Conservation (phyloP, 2,113 vertebrate genomes). For the Mionectes macconnelli region DNA sequence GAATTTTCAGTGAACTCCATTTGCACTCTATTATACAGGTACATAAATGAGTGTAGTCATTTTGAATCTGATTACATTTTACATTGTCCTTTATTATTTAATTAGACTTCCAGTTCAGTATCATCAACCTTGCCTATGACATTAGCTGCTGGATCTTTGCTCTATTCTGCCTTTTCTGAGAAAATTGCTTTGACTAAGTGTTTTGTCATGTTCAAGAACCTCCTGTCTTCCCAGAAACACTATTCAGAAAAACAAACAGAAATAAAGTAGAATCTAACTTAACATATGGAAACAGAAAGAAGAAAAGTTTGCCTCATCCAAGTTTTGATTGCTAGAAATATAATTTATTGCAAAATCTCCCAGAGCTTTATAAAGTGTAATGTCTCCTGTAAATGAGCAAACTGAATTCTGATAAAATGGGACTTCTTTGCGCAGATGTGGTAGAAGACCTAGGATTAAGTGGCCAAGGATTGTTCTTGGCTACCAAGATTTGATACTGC, state of each 20-base stretch:
- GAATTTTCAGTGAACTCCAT: slow-evolving; percentile 10
- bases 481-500: neutral
- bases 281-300: neutral
- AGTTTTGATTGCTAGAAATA: neutral
- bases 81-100: slow-evolving; percentile 44
- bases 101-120: slow-evolving; percentile 34
- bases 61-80: slow-evolving; percentile 52
- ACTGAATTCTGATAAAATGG: neutral
- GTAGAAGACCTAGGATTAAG: neutral
- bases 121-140: neutral
- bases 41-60: slow-evolving; percentile 2
- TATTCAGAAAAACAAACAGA: neutral
- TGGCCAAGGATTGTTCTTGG: neutral
- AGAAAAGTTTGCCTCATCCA: neutral
- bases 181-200: neutral
- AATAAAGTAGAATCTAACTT: neutral
- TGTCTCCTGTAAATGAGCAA: neutral
- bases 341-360: neutral
- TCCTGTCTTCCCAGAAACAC: neutral
- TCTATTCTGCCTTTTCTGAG: neutral
- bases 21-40: neutral
- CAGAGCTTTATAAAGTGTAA: neutral
- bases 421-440: neutral
- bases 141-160: neutral
- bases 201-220: neutral